phyloP scores from a whole-genome alignment of 2,797 vertebrate genomes.

The Takifugu rubripes region DNA sequence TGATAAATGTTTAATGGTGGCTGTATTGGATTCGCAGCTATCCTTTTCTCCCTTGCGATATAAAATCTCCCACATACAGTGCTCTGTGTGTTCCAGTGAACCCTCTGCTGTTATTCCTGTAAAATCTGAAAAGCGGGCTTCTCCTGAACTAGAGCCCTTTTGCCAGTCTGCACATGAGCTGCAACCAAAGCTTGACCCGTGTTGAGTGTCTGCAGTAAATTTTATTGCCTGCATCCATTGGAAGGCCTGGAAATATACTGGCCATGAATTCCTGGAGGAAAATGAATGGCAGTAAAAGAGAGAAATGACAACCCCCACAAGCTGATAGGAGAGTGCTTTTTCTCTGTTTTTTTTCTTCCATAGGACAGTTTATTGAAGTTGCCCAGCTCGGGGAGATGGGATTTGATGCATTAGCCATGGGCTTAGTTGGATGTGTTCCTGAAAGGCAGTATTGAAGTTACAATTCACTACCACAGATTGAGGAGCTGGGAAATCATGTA shows the following conservation, averaged over 20 bases:
- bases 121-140: constrained; percentile 76
- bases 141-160: constrained; percentile 84
- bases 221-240: constrained; percentile 97
- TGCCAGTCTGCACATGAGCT: constrained; percentile 85
- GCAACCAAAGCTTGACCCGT: constrained; percentile 87
- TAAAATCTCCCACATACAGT: too few relatives aligned
- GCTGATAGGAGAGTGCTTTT: constrained; percentile 83
- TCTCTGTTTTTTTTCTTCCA: constrained; percentile 63
- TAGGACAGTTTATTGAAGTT: constrained; percentile 82
- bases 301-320: constrained; percentile 91
- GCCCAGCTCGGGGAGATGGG: constrained; percentile 83
- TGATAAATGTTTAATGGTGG: too few relatives aligned
- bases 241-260: constrained; percentile 98
- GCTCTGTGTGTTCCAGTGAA: constrained; percentile 44
- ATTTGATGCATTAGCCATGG: constrained; percentile 85
- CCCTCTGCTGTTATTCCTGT: constrained; percentile 74
- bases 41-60: too few relatives aligned
- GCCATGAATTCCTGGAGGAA: constrained; percentile 97
- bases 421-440: constrained; percentile 81
- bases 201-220: constrained; percentile 98
- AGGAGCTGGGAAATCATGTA: constrained; percentile 90
- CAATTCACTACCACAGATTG: constrained; percentile 81
- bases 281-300: constrained; percentile 99
- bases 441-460: constrained; percentile 91
- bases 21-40: too few relatives aligned